Base-by-base conservation (phyloP, 2,113 vertebrate genomes). In the Turnix velox region DNA sequence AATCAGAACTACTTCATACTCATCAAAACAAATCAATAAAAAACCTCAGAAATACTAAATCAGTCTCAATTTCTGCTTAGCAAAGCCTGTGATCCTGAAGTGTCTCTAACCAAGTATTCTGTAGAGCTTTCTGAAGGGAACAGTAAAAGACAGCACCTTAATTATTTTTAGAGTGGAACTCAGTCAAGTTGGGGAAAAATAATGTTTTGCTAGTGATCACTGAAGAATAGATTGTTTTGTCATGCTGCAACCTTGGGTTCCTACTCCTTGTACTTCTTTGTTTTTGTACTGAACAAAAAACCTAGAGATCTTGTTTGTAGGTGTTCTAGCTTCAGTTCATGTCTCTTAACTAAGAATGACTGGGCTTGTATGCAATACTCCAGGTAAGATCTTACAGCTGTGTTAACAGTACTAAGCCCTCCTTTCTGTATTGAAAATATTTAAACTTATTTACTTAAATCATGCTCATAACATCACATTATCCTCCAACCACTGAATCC, bases 81-180 rank as follows among this genome's bases (percentile, higher is more conserved):
- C 43, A 74, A 84, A 84, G 81, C 1, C 6, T 66, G 16, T 18
- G 22, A 86, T 58, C 46, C 51, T 49, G 35, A 67, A 55, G n/a
- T 14, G 46, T 67, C 82, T 87, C 69, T 57, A 71, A 48, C 33
- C 37, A 33, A 24, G 25, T 16, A n/a, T 51, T 42, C 73, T 52
- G 51, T 77, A 79, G 0, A 55, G 65, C n/a, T 63, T 59, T 84
- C 68, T 19, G 39, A 86, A 87, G 35, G 17, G 54, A 93, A 43
- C 1, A 59, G 30, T 51, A 75, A 85, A 88, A 84, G 52, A 51
- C 77, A 91, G 69, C 65, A 95, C 91, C 73, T 30, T 67, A 58
- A 81, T 76, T 94, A 93, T 94, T 92, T 96, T 87, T 92, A 89
- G 77, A 87, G 51, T 67, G 12, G 55, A 77, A 74, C 80, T 81